Conservation (phyloP, 2,113 vertebrate genomes). For the Podarcis raffonei region DNA sequence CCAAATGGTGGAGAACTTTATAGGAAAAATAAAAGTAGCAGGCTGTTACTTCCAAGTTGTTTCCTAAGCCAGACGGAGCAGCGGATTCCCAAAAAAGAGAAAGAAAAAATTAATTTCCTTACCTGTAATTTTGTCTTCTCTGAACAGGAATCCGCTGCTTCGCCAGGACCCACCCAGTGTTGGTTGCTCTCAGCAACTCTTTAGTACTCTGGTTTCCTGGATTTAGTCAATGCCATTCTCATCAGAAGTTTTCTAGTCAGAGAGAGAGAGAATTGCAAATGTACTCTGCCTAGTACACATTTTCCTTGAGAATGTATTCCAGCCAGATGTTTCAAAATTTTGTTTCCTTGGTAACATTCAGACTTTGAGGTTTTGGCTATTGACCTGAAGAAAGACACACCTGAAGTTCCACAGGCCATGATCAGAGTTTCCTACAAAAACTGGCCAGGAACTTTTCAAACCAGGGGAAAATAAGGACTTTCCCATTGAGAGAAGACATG, state of each 20-base stretch:
- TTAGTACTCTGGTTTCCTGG: constrained; percentile 71
- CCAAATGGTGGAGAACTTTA: constrained; percentile 28
- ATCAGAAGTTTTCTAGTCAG: constrained; percentile 74
- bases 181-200: constrained; percentile 74
- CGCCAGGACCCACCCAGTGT: constrained; percentile 71
- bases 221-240: constrained; percentile 71
- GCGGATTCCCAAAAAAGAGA: constrained; percentile 74
- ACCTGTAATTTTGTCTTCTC: constrained; percentile 74
- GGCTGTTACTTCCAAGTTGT: constrained; percentile 31
- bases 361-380: constrained; percentile 61
- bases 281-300: constrained; percentile 73
- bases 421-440: constrained; percentile 29
- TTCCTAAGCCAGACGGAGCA: constrained; percentile 71
- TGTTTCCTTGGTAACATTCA: constrained; percentile 57
- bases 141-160: constrained; percentile 71
- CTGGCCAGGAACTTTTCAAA: constrained; percentile 48
- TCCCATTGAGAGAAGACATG: constrained; percentile 69
- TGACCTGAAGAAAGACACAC: constrained; percentile 40
- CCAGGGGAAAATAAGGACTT: constrained; percentile 48
- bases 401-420: constrained; percentile 54
- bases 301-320: constrained; percentile 59
- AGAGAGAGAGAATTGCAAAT: constrained; percentile 76
- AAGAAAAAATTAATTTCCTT: constrained; percentile 66
- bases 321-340: constrained; percentile 63
- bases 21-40: not conserved